Conservation (phyloP, 2,797 vertebrate species). For the Uromys caudimaculatus region DNA sequence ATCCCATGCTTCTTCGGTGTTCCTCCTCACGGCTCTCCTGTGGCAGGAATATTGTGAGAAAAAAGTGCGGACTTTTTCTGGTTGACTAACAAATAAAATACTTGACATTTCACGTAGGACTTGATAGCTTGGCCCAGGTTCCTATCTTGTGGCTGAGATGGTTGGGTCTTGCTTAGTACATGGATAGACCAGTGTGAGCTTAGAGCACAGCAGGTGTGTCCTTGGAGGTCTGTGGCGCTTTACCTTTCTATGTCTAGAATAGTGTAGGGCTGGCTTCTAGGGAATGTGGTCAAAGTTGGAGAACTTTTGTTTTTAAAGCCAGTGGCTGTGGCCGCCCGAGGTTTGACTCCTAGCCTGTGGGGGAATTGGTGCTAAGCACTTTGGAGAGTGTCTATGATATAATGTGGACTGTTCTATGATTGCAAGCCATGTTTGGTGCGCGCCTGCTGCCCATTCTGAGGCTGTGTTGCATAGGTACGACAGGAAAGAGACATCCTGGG, state of each 20-base stretch:
- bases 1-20: too few relatives aligned
- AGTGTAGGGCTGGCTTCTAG: background rate
- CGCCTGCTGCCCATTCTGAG: background rate
- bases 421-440: constrained; percentile 68
- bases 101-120: constrained; percentile 23
- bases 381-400: constrained; percentile 77
- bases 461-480: accelerated
- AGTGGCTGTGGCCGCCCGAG: constrained; percentile 75
- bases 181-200: background rate
- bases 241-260: constrained; percentile 26
- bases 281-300: constrained; percentile 64
- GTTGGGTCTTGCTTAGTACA: constrained; percentile 42
- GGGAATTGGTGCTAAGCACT: constrained; percentile 86
- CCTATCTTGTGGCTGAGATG: background rate
- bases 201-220: background rate
- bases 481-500: background rate
- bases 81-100: background rate
- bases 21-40: background rate
- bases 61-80: background rate
- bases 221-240: constrained; percentile 23
- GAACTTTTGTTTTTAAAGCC: constrained; percentile 84
- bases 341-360: constrained; percentile 65
- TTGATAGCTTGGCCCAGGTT: background rate
- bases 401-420: constrained; percentile 70
- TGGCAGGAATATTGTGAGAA: background rate